Percentiles rank a stretch among this genome's conserved stretches.
phyloP scores from a whole-genome alignment of 2,888 invertebrate genomes.

The Scaptomyza reducta region DNA sequence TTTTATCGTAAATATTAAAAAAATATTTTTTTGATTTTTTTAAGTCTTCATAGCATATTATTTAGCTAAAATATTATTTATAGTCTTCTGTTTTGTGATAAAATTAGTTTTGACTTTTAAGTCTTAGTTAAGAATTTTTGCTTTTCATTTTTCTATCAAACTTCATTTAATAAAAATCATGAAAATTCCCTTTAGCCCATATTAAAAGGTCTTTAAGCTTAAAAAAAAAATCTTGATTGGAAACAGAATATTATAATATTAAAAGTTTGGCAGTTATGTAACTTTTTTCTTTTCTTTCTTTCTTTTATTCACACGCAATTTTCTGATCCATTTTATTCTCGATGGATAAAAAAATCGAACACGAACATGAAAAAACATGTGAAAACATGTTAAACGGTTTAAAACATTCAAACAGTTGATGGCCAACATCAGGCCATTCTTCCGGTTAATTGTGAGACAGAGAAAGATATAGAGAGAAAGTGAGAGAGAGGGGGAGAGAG shows the following conservation, averaged over 20 bases:
- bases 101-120: no score
- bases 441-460: neutral
- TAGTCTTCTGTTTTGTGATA: neutral
- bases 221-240: neutral
- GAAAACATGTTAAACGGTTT: slow-evolving; percentile 46
- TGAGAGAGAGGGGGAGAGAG: neutral
- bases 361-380: neutral
- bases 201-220: neutral
- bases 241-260: neutral
- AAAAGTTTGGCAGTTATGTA: neutral
- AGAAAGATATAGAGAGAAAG: neutral
- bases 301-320: slow-evolving; percentile 3
- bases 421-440: neutral
- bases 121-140: neutral
- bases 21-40: no score
- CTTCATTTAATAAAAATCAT: neutral
- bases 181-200: neutral
- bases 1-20: no score
- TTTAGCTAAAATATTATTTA: neutral
- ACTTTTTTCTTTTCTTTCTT: neutral
- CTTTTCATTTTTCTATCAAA: neutral
- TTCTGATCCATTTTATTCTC: neutral
- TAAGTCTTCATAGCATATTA: no score
- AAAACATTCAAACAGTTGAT: slow-evolving; percentile 25
- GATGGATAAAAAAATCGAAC: neutral